These are phyloP conservation scores for Caradrina kadenii DNA, from an alignment of 2,888 invertebrate genomes.

Conservation along the genomic window DNA sequence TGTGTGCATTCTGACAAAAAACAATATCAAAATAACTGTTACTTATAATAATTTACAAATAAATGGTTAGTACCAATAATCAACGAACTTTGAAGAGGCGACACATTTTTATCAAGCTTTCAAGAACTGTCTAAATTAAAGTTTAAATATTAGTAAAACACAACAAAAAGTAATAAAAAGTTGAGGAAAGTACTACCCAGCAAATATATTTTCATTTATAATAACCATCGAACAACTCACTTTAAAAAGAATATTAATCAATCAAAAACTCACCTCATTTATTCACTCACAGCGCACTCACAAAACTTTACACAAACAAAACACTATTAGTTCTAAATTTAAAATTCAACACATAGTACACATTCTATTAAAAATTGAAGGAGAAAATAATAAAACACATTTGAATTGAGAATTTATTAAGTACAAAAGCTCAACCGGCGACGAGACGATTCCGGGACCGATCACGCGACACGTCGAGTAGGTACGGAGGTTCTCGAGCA, in stretches of 20 bases:
- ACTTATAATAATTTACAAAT: background rate
- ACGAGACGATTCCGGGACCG: background rate
- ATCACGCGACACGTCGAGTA: constrained; percentile 22
- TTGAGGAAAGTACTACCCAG: no score
- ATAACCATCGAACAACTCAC: background rate
- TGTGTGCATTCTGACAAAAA: no score
- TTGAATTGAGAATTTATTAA: constrained; percentile 20
- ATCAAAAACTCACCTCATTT: constrained; percentile 27
- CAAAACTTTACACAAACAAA: constrained; percentile 40
- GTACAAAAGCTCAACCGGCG: constrained; percentile 17
- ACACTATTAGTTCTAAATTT: constrained; percentile 22
- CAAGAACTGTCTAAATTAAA: background rate
- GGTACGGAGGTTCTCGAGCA: constrained; percentile 18
- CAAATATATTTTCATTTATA: background rate
- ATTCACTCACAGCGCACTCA: background rate
- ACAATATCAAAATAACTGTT: background rate
- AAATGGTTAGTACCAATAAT: background rate
- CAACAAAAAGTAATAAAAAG: background rate
- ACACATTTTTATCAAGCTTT: background rate
- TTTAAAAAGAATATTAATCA: no score
- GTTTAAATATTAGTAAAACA: background rate
- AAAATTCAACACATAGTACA: constrained; percentile 21
- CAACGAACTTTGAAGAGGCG: background rate
- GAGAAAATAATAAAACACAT: constrained; percentile 17
- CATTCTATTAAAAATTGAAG: background rate